A percentile compares a stretch with the other conserved stretches of the same genome.
Evolutionary conservation across 2,113 vertebrate species (phyloP).

Genomic region (Chionis minor): DNA sequence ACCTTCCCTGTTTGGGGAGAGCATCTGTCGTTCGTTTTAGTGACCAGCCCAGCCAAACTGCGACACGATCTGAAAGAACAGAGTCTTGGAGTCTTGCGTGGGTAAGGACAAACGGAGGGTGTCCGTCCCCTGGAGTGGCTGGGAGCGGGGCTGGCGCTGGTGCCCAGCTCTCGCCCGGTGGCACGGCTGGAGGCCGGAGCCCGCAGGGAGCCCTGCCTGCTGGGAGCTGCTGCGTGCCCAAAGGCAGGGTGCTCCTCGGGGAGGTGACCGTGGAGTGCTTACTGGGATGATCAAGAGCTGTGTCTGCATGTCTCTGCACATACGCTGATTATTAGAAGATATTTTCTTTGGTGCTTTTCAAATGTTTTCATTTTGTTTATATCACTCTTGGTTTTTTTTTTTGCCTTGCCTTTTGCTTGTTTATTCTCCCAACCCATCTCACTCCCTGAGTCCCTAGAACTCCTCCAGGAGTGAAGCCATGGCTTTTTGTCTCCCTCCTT

Average conservation of each 20-base stretch:
- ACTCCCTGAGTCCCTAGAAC: neutral
- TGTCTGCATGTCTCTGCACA: neutral
- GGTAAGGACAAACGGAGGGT: neutral
- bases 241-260: neutral
- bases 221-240: fast-evolving
- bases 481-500: neutral
- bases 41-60: too few species aligned
- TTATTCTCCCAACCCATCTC: neutral
- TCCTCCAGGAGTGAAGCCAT: too few species aligned
- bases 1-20: neutral
- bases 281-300: too few species aligned
- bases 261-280: neutral
- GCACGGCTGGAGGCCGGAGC: fast-evolving
- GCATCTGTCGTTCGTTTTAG: too few species aligned
- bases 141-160: neutral
- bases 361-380: neutral
- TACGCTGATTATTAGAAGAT: neutral
- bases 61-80: too few species aligned
- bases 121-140: fast-evolving
- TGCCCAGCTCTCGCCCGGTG: neutral
- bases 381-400: neutral
- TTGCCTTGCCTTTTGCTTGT: neutral
- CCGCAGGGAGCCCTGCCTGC: neutral
- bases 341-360: neutral
- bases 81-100: neutral